Evolutionary conservation across 1,140 invertebrate genomes (phyloP), one percentile per base, ranked within the genome.

Genomic region (Drosophila ananassae): DNA sequence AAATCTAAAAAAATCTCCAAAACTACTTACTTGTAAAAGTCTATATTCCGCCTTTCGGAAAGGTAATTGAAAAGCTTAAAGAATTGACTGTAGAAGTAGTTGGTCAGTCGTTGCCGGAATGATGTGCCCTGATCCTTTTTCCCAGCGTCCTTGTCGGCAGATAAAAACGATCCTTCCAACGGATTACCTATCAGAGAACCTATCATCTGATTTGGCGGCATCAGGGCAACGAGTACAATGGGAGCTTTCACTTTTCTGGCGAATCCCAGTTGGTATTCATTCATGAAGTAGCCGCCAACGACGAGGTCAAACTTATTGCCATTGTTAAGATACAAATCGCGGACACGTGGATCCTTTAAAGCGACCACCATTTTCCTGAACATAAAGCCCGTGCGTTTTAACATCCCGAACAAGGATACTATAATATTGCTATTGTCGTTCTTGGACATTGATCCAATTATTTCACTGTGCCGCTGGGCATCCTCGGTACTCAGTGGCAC

Each of bases 261-360:
- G 3, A 80, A 41, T 1, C 74, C 74, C n/a, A 83, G 24, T 21
- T 74, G 48, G 22, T 66, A 80, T 7, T 54, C 30, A 32, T 79
- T 83, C 17, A 77, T 22, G 21, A 74, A 62, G 3, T 51, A 73
- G 0, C 77, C 80, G 3, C 53, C 6, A 1, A 83, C 28, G 2
- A 77, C 54, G 8, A 83, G 22, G 54, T 83, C 80, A 39, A 72
- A 83, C 50, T 67, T 61, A 13, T 59, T 71, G n/a, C 59, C 60
- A 3, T 55, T 22, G 39, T 77, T 59, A 0, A 60, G 50, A 8
- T 77, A 77, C 2, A 80, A 34, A 2, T 39, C 46, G 0, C 37
- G 54, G 1, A 80, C 75, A 9, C 58, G 72, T 25, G 54, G n/a
- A 51, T 72, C 51, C 13, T 30, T 34, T 21, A 81, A 6, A 8